phyloP scores from a whole-genome alignment of 2,888 invertebrate genomes.

The Mamestra brassicae region DNA sequence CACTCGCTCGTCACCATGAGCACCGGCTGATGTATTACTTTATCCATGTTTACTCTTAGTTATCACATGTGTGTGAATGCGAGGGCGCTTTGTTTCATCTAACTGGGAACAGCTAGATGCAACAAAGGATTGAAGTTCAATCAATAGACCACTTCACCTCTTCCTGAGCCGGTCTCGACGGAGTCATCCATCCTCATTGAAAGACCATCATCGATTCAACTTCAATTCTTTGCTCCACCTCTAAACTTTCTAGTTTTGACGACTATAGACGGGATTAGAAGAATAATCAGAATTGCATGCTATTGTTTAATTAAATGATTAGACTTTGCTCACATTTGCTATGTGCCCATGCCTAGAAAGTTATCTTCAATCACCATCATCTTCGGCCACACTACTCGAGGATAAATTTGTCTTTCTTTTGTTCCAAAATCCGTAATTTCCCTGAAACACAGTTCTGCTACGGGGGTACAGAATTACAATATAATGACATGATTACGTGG shows the following conservation, averaged over 20 bases:
- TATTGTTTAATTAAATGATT: too few species aligned
- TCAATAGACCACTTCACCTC: too few species aligned
- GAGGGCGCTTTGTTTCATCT: not conserved
- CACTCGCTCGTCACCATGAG: not conserved
- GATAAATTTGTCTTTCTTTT: not conserved
- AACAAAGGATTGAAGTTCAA: not conserved
- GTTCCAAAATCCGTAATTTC: conserved; percentile 10
- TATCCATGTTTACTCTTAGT: conserved; percentile 11
- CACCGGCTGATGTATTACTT: conserved; percentile 12
- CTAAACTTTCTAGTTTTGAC: not conserved
- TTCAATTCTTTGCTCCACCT: not conserved
- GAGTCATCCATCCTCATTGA: too few species aligned
- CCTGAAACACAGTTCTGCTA: conserved; percentile 8
- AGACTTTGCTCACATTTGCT: too few species aligned
- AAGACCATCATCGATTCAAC: not conserved
- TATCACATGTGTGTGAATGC: too few species aligned
- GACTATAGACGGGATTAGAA: not conserved
- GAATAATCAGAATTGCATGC: too few species aligned
- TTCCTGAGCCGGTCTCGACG: too few species aligned
- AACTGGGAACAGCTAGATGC: too few species aligned
- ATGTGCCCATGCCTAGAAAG: too few species aligned
- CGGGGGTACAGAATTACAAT: conserved; percentile 36
- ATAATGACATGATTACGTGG: conserved; percentile 53
- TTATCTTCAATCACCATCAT: not conserved
- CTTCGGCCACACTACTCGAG: not conserved